Evolutionary conservation across 2,113 vertebrate genomes (phyloP).

Genomic region (Chauna torquata): DNA sequence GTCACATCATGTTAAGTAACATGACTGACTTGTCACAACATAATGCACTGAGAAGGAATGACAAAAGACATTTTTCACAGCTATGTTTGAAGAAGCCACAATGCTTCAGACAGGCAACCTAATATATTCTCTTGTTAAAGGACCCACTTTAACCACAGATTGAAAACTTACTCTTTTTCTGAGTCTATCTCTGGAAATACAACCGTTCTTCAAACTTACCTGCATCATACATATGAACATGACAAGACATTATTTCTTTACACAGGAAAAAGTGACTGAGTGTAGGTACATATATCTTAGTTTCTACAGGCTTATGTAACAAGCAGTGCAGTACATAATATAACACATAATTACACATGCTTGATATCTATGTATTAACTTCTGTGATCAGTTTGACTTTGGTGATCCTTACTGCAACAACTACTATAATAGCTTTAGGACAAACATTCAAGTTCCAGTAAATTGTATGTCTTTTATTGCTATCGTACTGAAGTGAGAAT

Average conservation of each 20-base stretch:
- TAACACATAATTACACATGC: not conserved
- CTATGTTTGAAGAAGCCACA: slow-evolving; percentile 20
- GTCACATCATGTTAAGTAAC: slow-evolving; percentile 34
- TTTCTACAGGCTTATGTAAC: not conserved
- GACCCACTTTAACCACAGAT: not conserved
- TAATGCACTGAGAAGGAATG: slow-evolving; percentile 39
- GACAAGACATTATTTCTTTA: not conserved
- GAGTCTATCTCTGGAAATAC: not conserved
- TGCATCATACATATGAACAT: rapidly evolving
- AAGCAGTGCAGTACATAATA: not conserved
- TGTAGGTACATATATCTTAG: not conserved
- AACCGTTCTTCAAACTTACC: not conserved
- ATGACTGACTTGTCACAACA: slow-evolving; percentile 52
- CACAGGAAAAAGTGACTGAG: not conserved
- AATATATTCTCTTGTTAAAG: slow-evolving; percentile 16
- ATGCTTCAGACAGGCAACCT: slow-evolving; percentile 2
- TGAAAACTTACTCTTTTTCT: not conserved
- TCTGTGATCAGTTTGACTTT: not conserved
- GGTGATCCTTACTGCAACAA: not conserved
- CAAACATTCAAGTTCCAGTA: not conserved
- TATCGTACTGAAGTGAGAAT: not conserved
- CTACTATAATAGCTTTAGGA: not conserved
- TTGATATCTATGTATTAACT: not conserved
- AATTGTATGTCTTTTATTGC: not conserved
- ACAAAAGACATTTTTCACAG: slow-evolving; percentile 57